Conservation (phyloP, 2,797 vertebrate species). For the Ptychadena robeensis region DNA sequence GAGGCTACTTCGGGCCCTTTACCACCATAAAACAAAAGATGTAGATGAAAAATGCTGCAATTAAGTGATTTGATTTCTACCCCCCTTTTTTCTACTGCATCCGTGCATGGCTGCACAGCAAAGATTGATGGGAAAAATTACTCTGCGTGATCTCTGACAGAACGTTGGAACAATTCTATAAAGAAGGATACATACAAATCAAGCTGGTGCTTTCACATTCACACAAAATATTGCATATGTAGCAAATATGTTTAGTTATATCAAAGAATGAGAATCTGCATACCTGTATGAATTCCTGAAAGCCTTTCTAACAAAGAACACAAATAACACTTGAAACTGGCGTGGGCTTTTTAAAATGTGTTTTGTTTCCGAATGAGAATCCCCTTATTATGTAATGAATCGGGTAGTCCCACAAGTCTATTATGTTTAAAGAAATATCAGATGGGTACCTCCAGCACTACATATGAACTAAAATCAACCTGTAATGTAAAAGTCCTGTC, state of each 20-base stretch:
- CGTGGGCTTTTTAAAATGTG: constrained; percentile 76
- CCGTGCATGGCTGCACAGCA: constrained; percentile 84
- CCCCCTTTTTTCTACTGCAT: constrained; percentile 83
- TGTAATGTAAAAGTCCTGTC: background rate
- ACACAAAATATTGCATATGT: constrained; percentile 85
- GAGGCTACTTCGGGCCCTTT: constrained; percentile 92
- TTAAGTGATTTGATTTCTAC: constrained; percentile 99
- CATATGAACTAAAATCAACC: background rate
- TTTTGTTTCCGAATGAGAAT: background rate
- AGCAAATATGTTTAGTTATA: constrained; percentile 83
- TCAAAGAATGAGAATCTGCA: constrained; percentile 80
- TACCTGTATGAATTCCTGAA: constrained; percentile 81
- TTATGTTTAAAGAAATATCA: background rate
- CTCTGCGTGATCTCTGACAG: constrained; percentile 88
- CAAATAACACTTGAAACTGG: constrained; percentile 78
- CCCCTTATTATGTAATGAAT: background rate
- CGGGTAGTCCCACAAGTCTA: background rate
- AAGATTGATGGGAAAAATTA: constrained; percentile 89
- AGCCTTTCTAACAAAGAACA: constrained; percentile 73
- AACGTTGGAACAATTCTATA: constrained; percentile 87
- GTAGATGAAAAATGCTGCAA: constrained; percentile 99
- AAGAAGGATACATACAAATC: constrained; percentile 85
- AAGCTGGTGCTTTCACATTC: constrained; percentile 82
- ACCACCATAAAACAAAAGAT: constrained; percentile 99
- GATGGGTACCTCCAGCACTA: background rate